Percentiles rank a stretch among this genome's conserved stretches.
phyloP scores from a whole-genome alignment of 2,888 invertebrate species.

The Sycophila texana region DNA sequence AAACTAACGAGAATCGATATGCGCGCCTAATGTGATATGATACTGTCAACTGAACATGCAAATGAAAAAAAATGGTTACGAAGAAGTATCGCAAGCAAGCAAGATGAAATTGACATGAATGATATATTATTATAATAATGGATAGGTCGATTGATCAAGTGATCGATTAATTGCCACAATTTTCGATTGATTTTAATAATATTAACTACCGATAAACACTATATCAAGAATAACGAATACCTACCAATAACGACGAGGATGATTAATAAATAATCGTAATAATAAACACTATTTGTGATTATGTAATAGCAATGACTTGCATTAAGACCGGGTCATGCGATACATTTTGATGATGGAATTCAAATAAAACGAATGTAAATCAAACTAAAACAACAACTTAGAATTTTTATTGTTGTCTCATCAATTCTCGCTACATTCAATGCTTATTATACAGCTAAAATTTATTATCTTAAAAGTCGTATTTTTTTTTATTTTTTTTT shows the following conservation, averaged over 20 bases:
- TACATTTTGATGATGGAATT: conserved; percentile 75
- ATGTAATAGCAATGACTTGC: conserved; percentile 74
- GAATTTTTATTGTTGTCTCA: conserved; percentile 66
- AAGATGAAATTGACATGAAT: conserved; percentile 53
- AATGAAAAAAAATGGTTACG: conserved; percentile 56
- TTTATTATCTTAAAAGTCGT: conserved; percentile 43
- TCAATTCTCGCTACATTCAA: conserved; percentile 55
- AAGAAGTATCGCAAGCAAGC: conserved; percentile 55
- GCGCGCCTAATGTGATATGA: conserved; percentile 63
- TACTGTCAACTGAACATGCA: conserved; percentile 64
- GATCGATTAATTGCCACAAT: conserved; percentile 64
- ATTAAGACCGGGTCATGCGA: conserved; percentile 74
- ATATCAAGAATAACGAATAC: conserved; percentile 61
- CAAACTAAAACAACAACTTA: conserved; percentile 73
- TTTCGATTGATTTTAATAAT: conserved; percentile 64
- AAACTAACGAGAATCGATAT: conserved; percentile 58
- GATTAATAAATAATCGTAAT: conserved; percentile 73
- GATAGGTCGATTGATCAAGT: conserved; percentile 56
- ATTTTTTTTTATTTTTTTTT: conserved; percentile 51
- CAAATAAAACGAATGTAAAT: conserved; percentile 75
- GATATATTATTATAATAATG: conserved; percentile 53
- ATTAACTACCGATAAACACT: conserved; percentile 58
- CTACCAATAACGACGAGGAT: conserved; percentile 70
- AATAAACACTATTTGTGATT: conserved; percentile 73
- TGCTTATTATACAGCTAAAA: conserved; percentile 54